Evolutionary conservation across 2,888 invertebrate genomes (phyloP).

Genomic region (Xestobium rufovillosum): DNA sequence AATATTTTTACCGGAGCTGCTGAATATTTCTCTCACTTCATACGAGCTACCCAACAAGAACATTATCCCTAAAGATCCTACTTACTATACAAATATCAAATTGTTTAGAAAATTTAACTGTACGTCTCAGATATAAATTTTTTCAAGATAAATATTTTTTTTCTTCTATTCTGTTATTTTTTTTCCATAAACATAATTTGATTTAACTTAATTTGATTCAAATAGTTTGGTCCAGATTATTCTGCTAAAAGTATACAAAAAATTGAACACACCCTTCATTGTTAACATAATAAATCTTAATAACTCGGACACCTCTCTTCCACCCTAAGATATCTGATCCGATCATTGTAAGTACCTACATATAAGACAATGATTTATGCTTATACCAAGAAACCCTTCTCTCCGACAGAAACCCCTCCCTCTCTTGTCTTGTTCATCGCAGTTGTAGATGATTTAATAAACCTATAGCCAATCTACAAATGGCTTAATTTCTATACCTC

Average conservation of each 20-base stretch:
- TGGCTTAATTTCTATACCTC: constrained; percentile 27
- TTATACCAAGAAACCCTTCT: background rate
- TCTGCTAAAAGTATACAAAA: too few relatives aligned
- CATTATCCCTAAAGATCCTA: too few relatives aligned
- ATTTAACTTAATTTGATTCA: too few relatives aligned
- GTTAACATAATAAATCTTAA: too few relatives aligned
- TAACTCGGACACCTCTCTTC: too few relatives aligned
- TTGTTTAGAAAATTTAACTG: constrained; percentile 2
- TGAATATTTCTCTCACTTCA: too few relatives aligned
- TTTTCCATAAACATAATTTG: background rate
- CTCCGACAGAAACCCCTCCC: background rate
- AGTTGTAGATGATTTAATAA: constrained; percentile 38
- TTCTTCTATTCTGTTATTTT: background rate
- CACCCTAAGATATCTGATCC: too few relatives aligned
- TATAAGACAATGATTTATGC: constrained; percentile 12
- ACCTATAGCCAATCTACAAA: constrained; percentile 30
- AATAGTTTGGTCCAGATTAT: too few relatives aligned
- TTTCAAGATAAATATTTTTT: constrained; percentile 5
- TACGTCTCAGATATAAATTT: background rate
- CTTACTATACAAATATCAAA: too few relatives aligned
- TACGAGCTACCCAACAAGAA: too few relatives aligned
- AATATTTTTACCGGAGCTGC: constrained; percentile 23
- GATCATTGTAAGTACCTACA: too few relatives aligned
- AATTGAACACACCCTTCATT: too few relatives aligned
- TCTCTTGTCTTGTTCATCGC: constrained; percentile 12